phyloP scores from a whole-genome alignment of 1,140 invertebrate genomes.

The Eufriesea mexicana region DNA sequence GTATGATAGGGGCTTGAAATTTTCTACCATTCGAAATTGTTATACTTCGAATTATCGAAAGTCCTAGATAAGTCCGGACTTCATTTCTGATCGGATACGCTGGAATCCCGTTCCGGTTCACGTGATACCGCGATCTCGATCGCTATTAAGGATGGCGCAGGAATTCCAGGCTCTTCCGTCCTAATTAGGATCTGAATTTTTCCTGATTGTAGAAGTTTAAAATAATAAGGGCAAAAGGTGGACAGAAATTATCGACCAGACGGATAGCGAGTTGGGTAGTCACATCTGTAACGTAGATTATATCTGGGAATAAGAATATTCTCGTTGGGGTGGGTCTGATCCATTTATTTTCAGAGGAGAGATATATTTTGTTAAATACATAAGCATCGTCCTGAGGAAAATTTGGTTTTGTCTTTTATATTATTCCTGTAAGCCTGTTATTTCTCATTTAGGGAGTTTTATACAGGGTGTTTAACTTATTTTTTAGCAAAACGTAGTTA shows the following conservation, averaged over 20 bases:
- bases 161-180: background rate
- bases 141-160: background rate
- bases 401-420: background rate
- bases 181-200: slow-evolving; percentile 3
- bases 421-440: background rate
- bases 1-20: background rate
- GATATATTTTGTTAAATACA: background rate
- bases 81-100: background rate
- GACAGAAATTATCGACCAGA: background rate
- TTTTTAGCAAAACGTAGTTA: too few species aligned
- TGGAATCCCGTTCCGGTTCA: background rate
- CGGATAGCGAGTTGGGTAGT: background rate
- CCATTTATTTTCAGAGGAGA: background rate
- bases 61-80: background rate
- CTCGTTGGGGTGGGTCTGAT: background rate
- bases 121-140: background rate
- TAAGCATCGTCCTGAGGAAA: background rate
- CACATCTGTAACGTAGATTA: background rate
- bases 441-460: background rate
- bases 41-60: background rate
- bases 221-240: background rate
- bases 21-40: background rate
- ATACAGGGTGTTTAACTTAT: too few species aligned
- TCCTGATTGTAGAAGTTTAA: background rate
- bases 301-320: background rate